Evolutionary conservation across 2,888 invertebrate genomes (phyloP), one percentile per base, ranked within the genome.

Genomic region (Cremastobaeus sp.): DNA sequence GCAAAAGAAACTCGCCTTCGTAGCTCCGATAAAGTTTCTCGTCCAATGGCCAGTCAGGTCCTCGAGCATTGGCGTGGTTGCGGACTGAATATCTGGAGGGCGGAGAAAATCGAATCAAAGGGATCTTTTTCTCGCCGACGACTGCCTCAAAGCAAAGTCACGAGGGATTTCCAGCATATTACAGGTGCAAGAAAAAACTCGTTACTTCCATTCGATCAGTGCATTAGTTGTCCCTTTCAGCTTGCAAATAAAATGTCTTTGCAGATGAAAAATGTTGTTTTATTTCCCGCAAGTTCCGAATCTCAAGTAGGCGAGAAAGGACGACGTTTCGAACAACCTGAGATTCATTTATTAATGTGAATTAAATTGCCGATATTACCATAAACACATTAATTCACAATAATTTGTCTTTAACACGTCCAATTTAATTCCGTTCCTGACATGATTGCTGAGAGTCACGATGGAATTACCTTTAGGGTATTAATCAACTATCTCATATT

Each of bases 81-180:
- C 55, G 55, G 59, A 39, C 74, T 34, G 64, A 62, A 65, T 65
- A 64, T 69, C 69, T 50, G 34, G 64, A 65, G 74, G 74, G 74
- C 69, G 74, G 74, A 45, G 69, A 69, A 74, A 69, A 74, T 74
- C 64, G 50, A 74, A 74, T 74, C 69, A 69, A 69, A 65, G 52
- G 64, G 64, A 69, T 69, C 74, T 62, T 62, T 70, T 62, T 55
- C 55, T 66, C 47, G 34, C 45, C 45, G 50, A 30, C 32, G 37
- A 71, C 50, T 64, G 55, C 62, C 64, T 70, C 48, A 48, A 34
- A 55, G 55, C 47, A 30, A 21, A 28, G 32, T 48, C 55, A 4
- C 21, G 3, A 20, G 48, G 48, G 48, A 55, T 55, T 32, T 41
- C 11, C 50, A 54, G 20, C 54, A n/a, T 45, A 41, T 32, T 45